phyloP scores from a whole-genome alignment of 1,140 invertebrate species.

The Homalodisca vitripennis region DNA sequence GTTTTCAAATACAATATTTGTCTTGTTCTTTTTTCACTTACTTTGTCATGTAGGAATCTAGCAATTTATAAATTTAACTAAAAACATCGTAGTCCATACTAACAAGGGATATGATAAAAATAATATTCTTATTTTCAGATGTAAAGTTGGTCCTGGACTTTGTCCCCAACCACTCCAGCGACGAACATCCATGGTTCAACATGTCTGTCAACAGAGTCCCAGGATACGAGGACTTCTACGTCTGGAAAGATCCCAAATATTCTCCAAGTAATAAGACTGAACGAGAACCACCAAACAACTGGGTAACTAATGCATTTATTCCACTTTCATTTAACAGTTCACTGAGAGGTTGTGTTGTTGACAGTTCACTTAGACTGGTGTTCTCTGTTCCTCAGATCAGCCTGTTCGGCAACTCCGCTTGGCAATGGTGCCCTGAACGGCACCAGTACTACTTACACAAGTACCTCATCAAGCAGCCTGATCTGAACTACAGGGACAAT shows the following conservation, averaged over 20 bases:
- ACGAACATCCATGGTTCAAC: slow-evolving; percentile 66
- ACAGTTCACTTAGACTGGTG: no score
- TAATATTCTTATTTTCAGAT: slow-evolving; percentile 46
- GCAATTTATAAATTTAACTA: no score
- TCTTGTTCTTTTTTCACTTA: no score
- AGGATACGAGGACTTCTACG: slow-evolving; percentile 70
- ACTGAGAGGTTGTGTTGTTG: no score
- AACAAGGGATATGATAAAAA: no score
- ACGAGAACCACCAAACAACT: slow-evolving; percentile 56
- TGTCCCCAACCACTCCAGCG: slow-evolving; percentile 63
- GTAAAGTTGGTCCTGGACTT: slow-evolving; percentile 56
- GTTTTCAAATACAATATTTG: no score
- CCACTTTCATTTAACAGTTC: no score
- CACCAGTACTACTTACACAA: slow-evolving; percentile 75
- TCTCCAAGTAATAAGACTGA: slow-evolving; percentile 45
- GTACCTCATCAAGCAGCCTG: slow-evolving; percentile 66
- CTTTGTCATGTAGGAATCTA: no score
- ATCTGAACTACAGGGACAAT: slow-evolving; percentile 65
- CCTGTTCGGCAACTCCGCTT: slow-evolving; percentile 65
- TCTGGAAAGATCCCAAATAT: slow-evolving; percentile 68
- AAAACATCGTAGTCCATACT: no score
- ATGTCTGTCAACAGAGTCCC: slow-evolving; percentile 57
- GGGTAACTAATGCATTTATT: no score
- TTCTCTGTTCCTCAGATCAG: slow-evolving; percentile 50
- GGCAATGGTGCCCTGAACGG: slow-evolving; percentile 61